Conservation (phyloP, 2,888 invertebrate species). For the Cyaniris semiargus region DNA sequence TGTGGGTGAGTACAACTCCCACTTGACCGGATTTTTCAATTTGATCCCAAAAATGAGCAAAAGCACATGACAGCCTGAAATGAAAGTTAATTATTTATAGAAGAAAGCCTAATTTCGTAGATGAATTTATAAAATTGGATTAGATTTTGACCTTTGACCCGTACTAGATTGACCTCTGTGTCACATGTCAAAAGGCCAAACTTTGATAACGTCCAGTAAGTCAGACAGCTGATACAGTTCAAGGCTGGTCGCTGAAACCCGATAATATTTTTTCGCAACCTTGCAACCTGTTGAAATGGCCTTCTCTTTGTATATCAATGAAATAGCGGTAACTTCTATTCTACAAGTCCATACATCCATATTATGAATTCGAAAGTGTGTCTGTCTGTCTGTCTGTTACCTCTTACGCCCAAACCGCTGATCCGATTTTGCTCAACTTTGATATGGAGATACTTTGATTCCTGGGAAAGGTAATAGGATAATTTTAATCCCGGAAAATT, state of each 20-base stretch:
- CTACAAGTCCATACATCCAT: background rate
- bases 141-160: background rate
- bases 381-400: too few relatives aligned
- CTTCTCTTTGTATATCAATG: background rate
- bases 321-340: background rate
- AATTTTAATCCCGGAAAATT: too few relatives aligned
- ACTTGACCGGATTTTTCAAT: too few relatives aligned
- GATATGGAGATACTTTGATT: too few relatives aligned
- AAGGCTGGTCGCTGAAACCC: conserved; percentile 2
- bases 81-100: too few relatives aligned
- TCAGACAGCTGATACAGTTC: background rate
- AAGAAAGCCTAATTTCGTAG: background rate
- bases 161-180: background rate
- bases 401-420: too few relatives aligned
- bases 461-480: too few relatives aligned
- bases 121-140: background rate
- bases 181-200: background rate
- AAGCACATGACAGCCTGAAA: too few relatives aligned
- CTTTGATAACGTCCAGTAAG: background rate
- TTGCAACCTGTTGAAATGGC: background rate
- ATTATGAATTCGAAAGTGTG: too few relatives aligned
- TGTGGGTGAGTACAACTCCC: too few relatives aligned
- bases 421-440: too few relatives aligned
- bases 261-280: background rate
- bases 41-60: too few relatives aligned